Percentiles rank a stretch among this genome's conserved stretches.
Conservation (phyloP, 2,113 vertebrate species). For the Antechinus flavipes region DNA sequence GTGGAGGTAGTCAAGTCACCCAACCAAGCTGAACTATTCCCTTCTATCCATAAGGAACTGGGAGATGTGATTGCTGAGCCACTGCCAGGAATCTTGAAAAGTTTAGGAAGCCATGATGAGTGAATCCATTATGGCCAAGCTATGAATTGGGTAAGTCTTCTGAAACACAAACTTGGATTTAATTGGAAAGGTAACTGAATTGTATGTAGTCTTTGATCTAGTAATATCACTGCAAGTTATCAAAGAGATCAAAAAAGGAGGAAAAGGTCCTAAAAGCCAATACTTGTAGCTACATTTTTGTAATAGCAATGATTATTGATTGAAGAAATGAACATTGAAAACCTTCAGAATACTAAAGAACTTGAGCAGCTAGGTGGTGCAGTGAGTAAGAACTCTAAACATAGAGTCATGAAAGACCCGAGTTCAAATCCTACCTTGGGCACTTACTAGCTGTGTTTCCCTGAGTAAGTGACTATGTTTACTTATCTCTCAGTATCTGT, state of each 20-base stretch:
- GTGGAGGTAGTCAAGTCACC: background rate
- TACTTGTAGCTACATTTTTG: background rate
- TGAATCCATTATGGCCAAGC: background rate
- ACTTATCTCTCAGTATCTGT: background rate
- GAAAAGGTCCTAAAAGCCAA: background rate
- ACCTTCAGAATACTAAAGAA: background rate
- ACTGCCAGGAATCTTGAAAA: background rate
- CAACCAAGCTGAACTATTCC: background rate
- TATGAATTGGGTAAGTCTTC: background rate
- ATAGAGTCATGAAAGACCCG: background rate
- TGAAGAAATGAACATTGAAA: background rate
- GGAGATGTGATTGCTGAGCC: background rate
- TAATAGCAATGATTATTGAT: background rate
- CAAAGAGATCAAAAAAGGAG: background rate
- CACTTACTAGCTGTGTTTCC: background rate
- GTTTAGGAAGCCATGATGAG: background rate
- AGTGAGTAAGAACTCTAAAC: background rate
- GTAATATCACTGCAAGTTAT: background rate
- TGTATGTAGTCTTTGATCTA: background rate
- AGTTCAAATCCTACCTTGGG: background rate
- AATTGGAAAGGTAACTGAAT: background rate
- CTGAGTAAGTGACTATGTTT: background rate
- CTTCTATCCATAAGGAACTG: background rate
- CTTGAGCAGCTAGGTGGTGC: background rate
- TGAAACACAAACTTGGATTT: background rate